Base-by-base conservation (phyloP, 2,113 vertebrate species). In the Mirza zaza region DNA sequence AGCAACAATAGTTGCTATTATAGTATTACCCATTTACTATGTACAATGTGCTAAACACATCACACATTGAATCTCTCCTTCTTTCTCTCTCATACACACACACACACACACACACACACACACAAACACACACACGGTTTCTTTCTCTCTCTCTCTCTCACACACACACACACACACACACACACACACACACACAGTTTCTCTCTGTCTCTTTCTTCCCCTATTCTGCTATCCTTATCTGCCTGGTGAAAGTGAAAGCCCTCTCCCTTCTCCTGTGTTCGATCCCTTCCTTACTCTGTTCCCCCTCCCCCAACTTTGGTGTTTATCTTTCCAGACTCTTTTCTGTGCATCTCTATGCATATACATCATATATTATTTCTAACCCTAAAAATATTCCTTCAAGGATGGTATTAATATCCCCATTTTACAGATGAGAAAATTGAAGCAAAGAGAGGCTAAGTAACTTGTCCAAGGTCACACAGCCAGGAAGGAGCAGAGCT, bases 51-150 rank as follows among this genome's bases (percentile, higher is more conserved):
- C 61, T 91, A 20, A 65, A 55, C 2, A 17, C 80, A 89, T 65
- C 45, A 48, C 67, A 29, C 42, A 94, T 87, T 90, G 96, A 96
- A 93, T 67, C 21, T 80, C 18, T 73, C 59, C 65, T 18, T 75
- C 6, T 20, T 23, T 7, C 6, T 45, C 45, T 45, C 45, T 45
- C 42, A 42, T 42, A 6, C 42, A 42, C 42, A 25, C 8, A 61
- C 23, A 61, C 59, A 59, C 57, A 59, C 57, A 92, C 32, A 95
- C 21, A 25, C 8, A 61, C 23, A 61, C 59, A 59, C 57, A 59
- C 57, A 92, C 32, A 95, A 63, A 89, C 86, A 63, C 75, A 48
- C 18, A 34, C 13, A 29, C 15, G 25, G 50, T 17, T 5, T 67
- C 5, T n/a, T 59, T 50, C 45, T 65, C 32, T 57, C 55, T 59